Evolutionary conservation across 2,797 vertebrate species (phyloP), one percentile per base, ranked within the genome.

Genomic region (Myoxocephalus aenaeus): DNA sequence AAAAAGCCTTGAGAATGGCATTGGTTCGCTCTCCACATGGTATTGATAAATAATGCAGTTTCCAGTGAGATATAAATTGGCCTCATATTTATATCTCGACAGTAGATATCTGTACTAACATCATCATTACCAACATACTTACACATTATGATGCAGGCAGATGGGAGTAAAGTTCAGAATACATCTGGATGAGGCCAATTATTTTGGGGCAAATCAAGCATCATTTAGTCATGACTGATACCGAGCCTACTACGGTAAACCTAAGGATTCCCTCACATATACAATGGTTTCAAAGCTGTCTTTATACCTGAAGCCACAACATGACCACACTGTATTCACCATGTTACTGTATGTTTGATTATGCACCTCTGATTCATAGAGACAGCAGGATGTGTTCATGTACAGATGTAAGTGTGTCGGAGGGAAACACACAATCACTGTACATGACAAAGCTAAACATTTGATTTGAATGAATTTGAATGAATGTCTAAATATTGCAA

Each of bases 401-500:
- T 15, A 42, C 4, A 42, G 32, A 12, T 38, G 11, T 18, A 22
- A 32, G 18, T 58, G 20, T 68, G 25, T 74, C 36, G 25, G 27
- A 54, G 20, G 22, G 61, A 56, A 42, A 54, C 32, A 14, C 4
- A 12, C 15, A 15, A 29, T 13, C 25, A 29, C 10, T 73, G 38
- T 20, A 36, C 25, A 64, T 18, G 53, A 58, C 3, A n/a, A 54
- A 51, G 17, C 10, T 34, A 51, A 63, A 38, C 44, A 69, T 62
- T 63, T 15, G 10, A 61, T 73, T n/a, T 48, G 3, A 34, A 71
- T 74, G 68, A 5, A 65, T 81, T 81, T 65, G 50, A 75, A 68
- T 82, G 32, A 79, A 62, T 65, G 75, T 73, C 29, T 67, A 11
- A 61, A 51, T 68, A 61, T 22, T 34, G 62, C 73, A 79, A 81